Evolutionary conservation across 2,888 invertebrate species (phyloP).

Genomic region (Empis stercorea): DNA sequence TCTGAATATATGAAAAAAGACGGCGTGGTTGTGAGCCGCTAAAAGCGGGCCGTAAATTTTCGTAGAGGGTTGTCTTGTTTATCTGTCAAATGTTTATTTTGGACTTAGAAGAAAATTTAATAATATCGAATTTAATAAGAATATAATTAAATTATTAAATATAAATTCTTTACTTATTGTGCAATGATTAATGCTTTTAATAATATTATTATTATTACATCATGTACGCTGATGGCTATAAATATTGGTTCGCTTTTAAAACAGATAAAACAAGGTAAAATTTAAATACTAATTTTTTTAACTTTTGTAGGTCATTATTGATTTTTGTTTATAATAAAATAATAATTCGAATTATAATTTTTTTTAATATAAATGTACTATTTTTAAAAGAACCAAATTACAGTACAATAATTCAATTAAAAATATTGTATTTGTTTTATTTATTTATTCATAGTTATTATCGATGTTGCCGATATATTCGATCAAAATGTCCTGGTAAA

Average conservation of each 20-base stretch:
- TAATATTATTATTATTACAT: too few relatives aligned
- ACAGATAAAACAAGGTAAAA: conserved; percentile 17
- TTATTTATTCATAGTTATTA: conserved; percentile 17
- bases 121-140: too few relatives aligned
- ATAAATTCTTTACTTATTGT: too few relatives aligned
- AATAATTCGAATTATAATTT: not conserved
- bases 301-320: not conserved
- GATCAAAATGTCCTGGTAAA: conserved; percentile 19
- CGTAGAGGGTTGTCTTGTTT: too few relatives aligned
- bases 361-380: too few relatives aligned
- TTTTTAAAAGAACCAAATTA: not conserved
- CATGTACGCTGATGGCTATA: conserved; percentile 21
- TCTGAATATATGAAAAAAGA: too few relatives aligned
- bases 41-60: too few relatives aligned
- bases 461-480: conserved; percentile 20
- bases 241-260: conserved; percentile 21
- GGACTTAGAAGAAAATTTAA: too few relatives aligned
- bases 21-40: too few relatives aligned
- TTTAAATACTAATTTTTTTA: not conserved
- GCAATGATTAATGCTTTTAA: too few relatives aligned
- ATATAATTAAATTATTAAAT: too few relatives aligned
- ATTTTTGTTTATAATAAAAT: not conserved
- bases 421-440: not conserved
- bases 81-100: too few relatives aligned
- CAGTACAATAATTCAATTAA: not conserved